Base-by-base conservation (phyloP, 2,888 invertebrate species). In the Anagyrus pseudococci region DNA sequence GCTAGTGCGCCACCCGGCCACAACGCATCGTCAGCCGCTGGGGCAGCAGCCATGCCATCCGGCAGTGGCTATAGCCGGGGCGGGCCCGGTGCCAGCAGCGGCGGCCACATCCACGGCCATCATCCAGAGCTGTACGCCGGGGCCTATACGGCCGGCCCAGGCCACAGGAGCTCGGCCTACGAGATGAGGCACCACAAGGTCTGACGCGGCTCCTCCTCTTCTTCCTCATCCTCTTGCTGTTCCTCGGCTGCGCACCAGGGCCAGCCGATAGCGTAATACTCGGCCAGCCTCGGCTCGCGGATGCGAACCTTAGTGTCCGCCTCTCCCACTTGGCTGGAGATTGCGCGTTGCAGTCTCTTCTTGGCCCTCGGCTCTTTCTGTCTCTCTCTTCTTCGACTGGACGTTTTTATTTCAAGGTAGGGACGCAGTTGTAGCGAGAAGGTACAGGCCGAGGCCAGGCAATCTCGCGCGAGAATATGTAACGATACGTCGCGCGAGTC, bases 161-260 rank as follows among this genome's bases (percentile, higher is more conserved):
- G 74, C 49, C 71, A 76, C 56, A 68, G 80, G 72, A 72, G 83
- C 69, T 85, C 87, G 80, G 84, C 87, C 74, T 89, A 89, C 83
- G 91, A 90, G 84, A 89, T 91, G 89, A 86, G 89, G 67, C 86
- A 87, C 63, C 83, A 86, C 76, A 89, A 90, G 83, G 89, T 86
- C 81, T 87, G 86, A 87, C 85, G 76, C 74, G 68, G 71, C 62
- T n/a, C n/a, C n/a, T n/a, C 68, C 71, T 15, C n/a, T 17, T 17
- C n/a, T 29, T 17, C 10, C 29, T 49, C 17, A 15, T 37, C 37
- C 13, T 37, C 37, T 13, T 37, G 37, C 7, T 37, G 37, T 10
- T 37, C 8, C 7, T 37, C 13, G 13, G 7, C 8, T 37, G 37
- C 37, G 37, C 37, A 10, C 37, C 37, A 10, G 7, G 37, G 8